phyloP scores from a whole-genome alignment of 1,140 invertebrate species.

The Drosophila sp. region DNA sequence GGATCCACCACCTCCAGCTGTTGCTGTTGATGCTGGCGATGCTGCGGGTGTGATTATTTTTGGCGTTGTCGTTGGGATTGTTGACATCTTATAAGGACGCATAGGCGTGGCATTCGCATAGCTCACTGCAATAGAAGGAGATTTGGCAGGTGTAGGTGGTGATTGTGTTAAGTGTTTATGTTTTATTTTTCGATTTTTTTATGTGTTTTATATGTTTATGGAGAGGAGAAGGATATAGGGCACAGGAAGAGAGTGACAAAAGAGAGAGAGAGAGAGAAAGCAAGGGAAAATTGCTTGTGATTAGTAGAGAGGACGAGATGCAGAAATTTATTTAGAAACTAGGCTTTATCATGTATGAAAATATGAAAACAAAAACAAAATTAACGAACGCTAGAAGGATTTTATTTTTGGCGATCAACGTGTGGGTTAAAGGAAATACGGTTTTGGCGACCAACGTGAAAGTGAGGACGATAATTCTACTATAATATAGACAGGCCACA shows the following conservation, averaged over 20 bases:
- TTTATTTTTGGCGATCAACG: not conserved
- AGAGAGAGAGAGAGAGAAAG: constrained; percentile 24
- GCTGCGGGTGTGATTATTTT: constrained; percentile 1
- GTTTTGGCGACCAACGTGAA: too few species aligned
- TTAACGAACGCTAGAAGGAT: not conserved
- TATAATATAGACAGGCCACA: too few species aligned
- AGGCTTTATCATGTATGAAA: not conserved
- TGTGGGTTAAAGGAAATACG: not conserved
- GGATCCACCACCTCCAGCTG: constrained; percentile 10
- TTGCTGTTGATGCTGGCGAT: constrained; percentile 12
- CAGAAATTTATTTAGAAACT: constrained; percentile 1
- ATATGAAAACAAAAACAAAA: not conserved
- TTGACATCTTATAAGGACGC: constrained; percentile 35
- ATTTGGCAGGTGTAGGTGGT: constrained; percentile 26
- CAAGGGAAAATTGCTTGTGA: constrained; percentile 31
- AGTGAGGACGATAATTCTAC: too few species aligned
- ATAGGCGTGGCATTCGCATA: constrained; percentile 46
- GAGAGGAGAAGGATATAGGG: constrained; percentile 15
- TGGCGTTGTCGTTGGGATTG: constrained; percentile 1
- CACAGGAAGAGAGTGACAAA: constrained; percentile 5
- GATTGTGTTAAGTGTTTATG: constrained; percentile 7
- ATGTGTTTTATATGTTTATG: constrained; percentile 3
- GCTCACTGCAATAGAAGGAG: constrained; percentile 61
- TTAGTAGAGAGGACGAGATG: constrained; percentile 22
- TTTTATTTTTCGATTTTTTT: constrained; percentile 16